phyloP scores from a whole-genome alignment of 2,113 vertebrate genomes.

The Vidua chalybeata region DNA sequence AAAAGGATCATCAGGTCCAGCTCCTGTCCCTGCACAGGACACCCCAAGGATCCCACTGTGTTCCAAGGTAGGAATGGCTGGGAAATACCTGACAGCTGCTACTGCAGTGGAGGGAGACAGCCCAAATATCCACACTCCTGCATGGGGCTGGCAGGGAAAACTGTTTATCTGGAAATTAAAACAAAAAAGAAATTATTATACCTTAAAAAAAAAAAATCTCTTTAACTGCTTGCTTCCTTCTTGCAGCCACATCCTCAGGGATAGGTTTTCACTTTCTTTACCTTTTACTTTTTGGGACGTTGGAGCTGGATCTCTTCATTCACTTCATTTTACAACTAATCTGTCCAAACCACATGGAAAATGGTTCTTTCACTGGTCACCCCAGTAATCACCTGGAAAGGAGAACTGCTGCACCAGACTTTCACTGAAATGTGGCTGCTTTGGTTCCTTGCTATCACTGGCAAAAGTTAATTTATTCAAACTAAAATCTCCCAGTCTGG shows the following conservation, averaged over 20 bases:
- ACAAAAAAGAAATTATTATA: background rate
- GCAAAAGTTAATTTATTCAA: background rate
- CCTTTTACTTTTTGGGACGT: background rate
- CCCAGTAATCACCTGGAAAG: background rate
- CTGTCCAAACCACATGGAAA: background rate
- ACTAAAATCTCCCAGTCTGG: background rate
- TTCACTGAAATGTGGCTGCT: background rate
- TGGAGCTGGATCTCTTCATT: background rate
- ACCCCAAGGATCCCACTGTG: background rate
- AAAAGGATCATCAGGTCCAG: background rate
- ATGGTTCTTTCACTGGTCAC: background rate
- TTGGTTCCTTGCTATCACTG: background rate
- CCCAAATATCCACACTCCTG: background rate
- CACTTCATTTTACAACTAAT: background rate
- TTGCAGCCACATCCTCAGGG: background rate
- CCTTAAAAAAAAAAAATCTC: too few species aligned
- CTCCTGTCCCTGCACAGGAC: background rate
- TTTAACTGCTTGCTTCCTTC: background rate
- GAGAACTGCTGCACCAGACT: background rate
- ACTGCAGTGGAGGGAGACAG: background rate
- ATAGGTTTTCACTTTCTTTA: background rate
- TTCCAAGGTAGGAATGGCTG: fast-evolving
- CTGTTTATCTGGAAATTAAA: background rate
- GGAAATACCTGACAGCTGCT: background rate
- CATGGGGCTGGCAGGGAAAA: background rate